Conservation (phyloP, 2,797 vertebrate genomes). For the Smutsia gigantea region DNA sequence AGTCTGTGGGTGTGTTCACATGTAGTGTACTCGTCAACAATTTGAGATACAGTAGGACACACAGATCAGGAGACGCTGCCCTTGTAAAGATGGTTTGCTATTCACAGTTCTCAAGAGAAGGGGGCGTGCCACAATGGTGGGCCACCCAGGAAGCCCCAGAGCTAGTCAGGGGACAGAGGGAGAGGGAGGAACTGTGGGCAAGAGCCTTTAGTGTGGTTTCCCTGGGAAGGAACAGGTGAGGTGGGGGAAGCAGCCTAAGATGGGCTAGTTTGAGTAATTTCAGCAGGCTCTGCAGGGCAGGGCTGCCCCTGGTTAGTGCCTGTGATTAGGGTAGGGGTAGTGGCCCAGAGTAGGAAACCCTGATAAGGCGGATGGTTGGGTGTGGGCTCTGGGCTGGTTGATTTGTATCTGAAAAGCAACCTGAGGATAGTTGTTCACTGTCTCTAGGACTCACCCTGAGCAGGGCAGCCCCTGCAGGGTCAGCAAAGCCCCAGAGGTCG, state of each 20-base stretch:
- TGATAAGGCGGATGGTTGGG: neutral
- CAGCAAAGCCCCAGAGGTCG: neutral
- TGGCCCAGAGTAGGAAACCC: neutral
- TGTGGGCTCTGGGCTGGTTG: neutral
- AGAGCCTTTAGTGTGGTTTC: neutral
- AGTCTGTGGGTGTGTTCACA: neutral
- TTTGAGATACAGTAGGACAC: neutral
- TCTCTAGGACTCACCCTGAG: neutral
- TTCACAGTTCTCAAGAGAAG: neutral
- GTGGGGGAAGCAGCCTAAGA: neutral
- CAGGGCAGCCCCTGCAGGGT: neutral
- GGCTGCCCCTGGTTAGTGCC: neutral
- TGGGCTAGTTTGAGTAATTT: neutral
- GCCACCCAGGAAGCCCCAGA: neutral
- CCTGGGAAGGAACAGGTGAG: neutral
- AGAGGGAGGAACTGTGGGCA: neutral
- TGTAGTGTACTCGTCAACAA: neutral
- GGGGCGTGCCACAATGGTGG: neutral
- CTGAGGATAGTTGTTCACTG: neutral
- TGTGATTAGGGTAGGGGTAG: neutral
- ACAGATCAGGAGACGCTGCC: neutral
- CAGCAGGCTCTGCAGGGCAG: neutral
- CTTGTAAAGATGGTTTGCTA: neutral
- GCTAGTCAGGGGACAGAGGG: neutral
- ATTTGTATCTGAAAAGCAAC: neutral